phyloP scores from a whole-genome alignment of 2,797 vertebrate species.

The Simalia tracyae region DNA sequence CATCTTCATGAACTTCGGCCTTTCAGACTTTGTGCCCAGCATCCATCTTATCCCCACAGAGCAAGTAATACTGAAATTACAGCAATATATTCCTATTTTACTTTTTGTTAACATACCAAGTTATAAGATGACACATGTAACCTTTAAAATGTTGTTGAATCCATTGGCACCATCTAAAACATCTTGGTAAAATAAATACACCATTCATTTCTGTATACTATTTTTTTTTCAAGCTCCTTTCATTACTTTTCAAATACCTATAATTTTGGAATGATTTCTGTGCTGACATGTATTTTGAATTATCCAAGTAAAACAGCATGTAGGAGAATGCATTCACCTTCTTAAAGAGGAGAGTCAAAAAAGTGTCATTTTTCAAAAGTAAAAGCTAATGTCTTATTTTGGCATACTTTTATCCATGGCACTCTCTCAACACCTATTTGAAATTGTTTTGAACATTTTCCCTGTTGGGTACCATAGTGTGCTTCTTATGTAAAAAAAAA shows the following conservation, averaged over 20 bases:
- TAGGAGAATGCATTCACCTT: background rate
- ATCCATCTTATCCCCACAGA: background rate
- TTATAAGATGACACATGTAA: background rate
- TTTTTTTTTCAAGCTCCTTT: background rate
- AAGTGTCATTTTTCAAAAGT: background rate
- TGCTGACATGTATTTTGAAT: background rate
- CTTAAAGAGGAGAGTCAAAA: background rate
- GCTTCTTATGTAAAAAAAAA: background rate
- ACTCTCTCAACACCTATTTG: background rate
- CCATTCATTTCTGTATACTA: background rate
- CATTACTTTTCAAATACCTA: background rate
- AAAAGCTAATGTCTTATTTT: background rate
- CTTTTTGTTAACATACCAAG: background rate
- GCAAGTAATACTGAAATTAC: background rate
- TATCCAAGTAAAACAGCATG: background rate
- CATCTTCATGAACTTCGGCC: background rate
- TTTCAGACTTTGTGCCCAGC: background rate
- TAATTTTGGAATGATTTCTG: background rate
- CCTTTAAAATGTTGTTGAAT: background rate
- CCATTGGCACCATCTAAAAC: background rate
- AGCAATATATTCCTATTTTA: background rate
- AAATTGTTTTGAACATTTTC: slow-evolving; percentile 7
- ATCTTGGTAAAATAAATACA: background rate
- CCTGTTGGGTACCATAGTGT: background rate
- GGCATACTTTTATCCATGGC: background rate